These are phyloP conservation scores for Micromussa lordhowensis DNA, from an alignment of 92 coral and sea anemone species.

Conservation along the genomic window DNA sequence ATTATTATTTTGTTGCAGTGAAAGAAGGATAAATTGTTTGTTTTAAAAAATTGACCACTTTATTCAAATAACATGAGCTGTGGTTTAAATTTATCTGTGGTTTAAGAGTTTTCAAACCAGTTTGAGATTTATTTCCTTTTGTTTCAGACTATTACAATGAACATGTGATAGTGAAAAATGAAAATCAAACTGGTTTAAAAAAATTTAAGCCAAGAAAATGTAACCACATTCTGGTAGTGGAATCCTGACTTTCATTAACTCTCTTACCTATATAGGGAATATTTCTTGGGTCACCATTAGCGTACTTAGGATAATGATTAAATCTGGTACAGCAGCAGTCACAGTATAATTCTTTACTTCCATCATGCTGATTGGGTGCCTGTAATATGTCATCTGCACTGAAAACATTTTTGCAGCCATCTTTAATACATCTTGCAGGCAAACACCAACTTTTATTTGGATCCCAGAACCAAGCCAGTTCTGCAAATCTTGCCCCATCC, in stretches of 20 bases:
- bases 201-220: no score
- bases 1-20: no score
- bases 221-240: no score
- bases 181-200: no score
- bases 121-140: no score
- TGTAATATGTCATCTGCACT: conserved; percentile 53
- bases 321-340: conserved; percentile 63
- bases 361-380: conserved; percentile 49
- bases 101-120: no score
- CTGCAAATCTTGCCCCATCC: conserved; percentile 71
- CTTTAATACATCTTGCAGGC: conserved; percentile 70
- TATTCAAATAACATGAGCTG: no score
- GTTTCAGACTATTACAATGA: no score
- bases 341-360: conserved; percentile 65
- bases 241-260: neutral
- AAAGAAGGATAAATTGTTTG: no score
- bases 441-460: conserved; percentile 67
- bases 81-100: no score
- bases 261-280: conserved; percentile 69
- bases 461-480: conserved; percentile 75
- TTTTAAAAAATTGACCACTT: no score
- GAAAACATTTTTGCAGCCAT: conserved; percentile 59
- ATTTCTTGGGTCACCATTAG: conserved; percentile 74
- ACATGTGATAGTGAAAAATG: no score
- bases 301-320: conserved; percentile 61